Evolutionary conservation across 2,113 vertebrate species (phyloP).

Genomic region (Apistogramma diplotaenia): DNA sequence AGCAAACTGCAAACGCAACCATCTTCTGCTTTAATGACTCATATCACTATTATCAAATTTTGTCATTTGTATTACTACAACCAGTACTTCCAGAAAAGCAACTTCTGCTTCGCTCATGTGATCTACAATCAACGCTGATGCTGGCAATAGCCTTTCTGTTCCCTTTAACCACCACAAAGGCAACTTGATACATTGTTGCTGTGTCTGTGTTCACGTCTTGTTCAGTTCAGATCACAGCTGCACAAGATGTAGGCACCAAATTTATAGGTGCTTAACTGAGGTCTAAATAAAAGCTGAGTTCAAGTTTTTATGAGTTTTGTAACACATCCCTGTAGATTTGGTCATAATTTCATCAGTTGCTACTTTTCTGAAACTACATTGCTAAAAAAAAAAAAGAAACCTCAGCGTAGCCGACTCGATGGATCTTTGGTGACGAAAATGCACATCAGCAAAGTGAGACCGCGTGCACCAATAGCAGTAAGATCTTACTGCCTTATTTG

Average conservation of each 20-base stretch:
- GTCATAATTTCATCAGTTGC: background rate
- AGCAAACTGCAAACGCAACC: background rate
- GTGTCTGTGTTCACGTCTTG: background rate
- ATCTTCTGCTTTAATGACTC: background rate
- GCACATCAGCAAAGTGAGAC: background rate
- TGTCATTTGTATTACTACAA: background rate
- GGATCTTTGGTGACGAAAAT: too few relatives aligned
- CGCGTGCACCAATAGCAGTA: background rate
- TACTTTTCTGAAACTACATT: fast-evolving
- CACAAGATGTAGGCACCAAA: background rate
- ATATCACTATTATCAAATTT: fast-evolving
- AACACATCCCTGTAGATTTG: background rate
- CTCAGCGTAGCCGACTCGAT: background rate
- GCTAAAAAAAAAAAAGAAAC: background rate
- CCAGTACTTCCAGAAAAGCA: background rate
- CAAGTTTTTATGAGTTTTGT: background rate
- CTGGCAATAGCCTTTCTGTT: background rate
- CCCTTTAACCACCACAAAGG: background rate
- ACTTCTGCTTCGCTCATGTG: background rate
- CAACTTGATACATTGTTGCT: fast-evolving
- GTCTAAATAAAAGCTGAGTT: background rate
- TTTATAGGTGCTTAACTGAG: background rate
- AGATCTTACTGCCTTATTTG: background rate
- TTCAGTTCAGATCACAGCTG: background rate
- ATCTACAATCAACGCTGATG: background rate